Evolutionary conservation across 1,140 invertebrate species (phyloP).

Genomic region (Eupeodes corollae): DNA sequence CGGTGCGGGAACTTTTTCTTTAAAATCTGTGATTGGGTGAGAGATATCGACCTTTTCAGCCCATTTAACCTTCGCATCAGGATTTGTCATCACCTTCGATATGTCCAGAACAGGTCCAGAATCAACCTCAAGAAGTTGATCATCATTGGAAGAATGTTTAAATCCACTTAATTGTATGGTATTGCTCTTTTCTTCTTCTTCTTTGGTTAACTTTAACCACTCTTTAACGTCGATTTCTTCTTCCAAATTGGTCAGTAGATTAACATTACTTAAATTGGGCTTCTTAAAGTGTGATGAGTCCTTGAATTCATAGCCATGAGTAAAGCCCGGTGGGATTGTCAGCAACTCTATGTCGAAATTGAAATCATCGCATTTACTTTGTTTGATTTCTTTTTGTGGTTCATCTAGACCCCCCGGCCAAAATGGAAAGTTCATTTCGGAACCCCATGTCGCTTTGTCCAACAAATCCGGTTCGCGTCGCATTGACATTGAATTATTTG

Average conservation of each 20-base stretch:
- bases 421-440: conserved; percentile 62
- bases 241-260: conserved; percentile 26
- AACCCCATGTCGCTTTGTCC: conserved; percentile 50
- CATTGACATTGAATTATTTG: conserved; percentile 67
- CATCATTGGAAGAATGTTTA: conserved; percentile 15
- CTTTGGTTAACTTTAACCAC: conserved; percentile 24
- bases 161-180: neutral
- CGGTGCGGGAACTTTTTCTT: conserved; percentile 70
- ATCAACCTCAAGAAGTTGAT: conserved; percentile 29
- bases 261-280: conserved; percentile 11
- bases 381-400: conserved; percentile 32
- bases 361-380: conserved; percentile 23
- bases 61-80: conserved; percentile 55
- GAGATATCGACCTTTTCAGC: conserved; percentile 75
- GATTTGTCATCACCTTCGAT: conserved; percentile 28
- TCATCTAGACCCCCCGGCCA: conserved; percentile 69
- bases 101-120: conserved; percentile 44
- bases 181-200: neutral
- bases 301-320: conserved; percentile 43
- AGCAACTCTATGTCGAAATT: conserved; percentile 47
- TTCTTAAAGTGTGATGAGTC: neutral
- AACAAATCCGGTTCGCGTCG: conserved; percentile 46
- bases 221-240: conserved; percentile 29
- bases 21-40: conserved; percentile 68
- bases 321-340: conserved; percentile 53